Conservation (phyloP, 35 echinoderm and acorn worm species). For the Chiridota heheva region DNA sequence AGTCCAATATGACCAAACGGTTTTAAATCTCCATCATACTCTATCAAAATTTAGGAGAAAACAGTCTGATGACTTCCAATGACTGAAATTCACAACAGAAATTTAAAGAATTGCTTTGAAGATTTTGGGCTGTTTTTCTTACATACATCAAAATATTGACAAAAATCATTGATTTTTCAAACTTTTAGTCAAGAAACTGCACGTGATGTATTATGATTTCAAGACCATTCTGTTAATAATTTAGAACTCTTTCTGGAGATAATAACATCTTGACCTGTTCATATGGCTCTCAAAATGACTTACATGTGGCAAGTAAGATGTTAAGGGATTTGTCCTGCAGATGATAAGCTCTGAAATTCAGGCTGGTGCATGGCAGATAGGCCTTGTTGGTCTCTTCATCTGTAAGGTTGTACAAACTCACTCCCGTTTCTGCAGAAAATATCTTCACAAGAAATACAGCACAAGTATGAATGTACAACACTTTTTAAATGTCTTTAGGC, state of each 20-base stretch:
- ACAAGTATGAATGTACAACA: not conserved
- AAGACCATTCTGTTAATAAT: no score
- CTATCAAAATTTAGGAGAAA: no score
- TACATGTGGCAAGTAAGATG: conserved; percentile 89
- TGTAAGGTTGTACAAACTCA: conserved; percentile 66
- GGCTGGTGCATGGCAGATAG: conserved; percentile 89
- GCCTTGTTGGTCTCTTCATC: conserved; percentile 74
- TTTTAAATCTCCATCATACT: no score
- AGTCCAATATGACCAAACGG: no score
- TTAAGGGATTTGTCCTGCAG: conserved; percentile 76
- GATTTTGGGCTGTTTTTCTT: no score
- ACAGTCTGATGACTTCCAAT: no score
- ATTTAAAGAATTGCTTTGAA: no score
- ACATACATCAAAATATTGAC: no score
- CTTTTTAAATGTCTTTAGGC: not conserved
- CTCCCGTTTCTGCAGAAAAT: conserved; percentile 72
- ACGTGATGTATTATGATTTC: not conserved
- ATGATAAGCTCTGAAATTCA: conserved; percentile 78
- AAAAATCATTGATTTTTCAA: not conserved
- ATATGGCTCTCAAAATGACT: no score
- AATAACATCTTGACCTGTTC: no score
- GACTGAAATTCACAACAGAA: no score
- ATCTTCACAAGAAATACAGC: conserved; percentile 46
- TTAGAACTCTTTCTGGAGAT: no score
- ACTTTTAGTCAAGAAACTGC: not conserved